Percentiles rank a stretch among this genome's conserved stretches.
Conservation (phyloP, 2,888 invertebrate species). For the Epinotia brunnichana region DNA sequence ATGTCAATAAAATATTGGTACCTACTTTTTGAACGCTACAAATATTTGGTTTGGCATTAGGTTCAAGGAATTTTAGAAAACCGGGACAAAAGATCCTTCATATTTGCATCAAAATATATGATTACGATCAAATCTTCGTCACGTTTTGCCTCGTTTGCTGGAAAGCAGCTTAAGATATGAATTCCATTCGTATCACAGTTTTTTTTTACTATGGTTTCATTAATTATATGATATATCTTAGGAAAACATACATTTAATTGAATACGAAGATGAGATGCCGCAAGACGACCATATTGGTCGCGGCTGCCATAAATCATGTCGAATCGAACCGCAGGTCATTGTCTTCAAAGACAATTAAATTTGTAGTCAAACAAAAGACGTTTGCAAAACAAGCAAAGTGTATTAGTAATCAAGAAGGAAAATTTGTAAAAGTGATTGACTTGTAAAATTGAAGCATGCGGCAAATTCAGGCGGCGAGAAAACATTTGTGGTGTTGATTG, state of each 20-base stretch:
- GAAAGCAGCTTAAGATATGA: too few relatives aligned
- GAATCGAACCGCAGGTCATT: conserved; percentile 7
- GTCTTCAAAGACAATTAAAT: conserved; percentile 27
- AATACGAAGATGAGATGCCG: neutral
- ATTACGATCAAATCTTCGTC: too few relatives aligned
- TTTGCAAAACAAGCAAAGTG: conserved; percentile 7
- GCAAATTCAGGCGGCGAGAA: neutral
- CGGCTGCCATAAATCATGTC: neutral
- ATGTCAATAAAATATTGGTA: too few relatives aligned
- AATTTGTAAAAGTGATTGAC: conserved; percentile 14
- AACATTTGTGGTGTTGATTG: conserved; percentile 4
- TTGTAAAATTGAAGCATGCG: neutral
- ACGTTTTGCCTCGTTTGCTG: too few relatives aligned
- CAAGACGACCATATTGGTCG: neutral
- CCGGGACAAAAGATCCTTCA: too few relatives aligned
- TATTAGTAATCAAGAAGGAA: conserved; percentile 9
- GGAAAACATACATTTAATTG: neutral
- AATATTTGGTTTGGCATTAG: too few relatives aligned
- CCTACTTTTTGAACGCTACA: too few relatives aligned
- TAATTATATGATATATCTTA: too few relatives aligned
- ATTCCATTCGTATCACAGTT: too few relatives aligned
- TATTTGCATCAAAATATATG: too few relatives aligned
- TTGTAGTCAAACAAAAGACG: conserved; percentile 13
- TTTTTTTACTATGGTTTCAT: too few relatives aligned
- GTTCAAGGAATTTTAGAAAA: too few relatives aligned